A percentile compares a stretch with the other conserved stretches of the same genome.
These are phyloP conservation scores for Drosophila imparisetae DNA, from an alignment of 2,888 invertebrate genomes.

Conservation along the genomic window DNA sequence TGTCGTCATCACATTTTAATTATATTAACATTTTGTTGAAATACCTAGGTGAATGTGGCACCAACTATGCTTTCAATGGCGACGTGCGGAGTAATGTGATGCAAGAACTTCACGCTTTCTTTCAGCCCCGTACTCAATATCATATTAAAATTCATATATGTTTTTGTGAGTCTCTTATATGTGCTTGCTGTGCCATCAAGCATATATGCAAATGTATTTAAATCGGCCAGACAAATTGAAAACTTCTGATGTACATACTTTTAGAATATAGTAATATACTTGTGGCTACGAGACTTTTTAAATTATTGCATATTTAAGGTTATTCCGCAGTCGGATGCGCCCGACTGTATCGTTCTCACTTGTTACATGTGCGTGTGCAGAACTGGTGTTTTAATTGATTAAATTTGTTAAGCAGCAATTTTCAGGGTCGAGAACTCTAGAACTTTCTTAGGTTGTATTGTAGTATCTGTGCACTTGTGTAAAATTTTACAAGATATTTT, in stretches of 20 bases:
- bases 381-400: not conserved
- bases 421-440: not conserved
- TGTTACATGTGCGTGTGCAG: not conserved
- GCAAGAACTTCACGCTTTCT: conserved; percentile 40
- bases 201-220: conserved; percentile 39
- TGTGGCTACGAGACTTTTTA: not conserved
- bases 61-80: conserved; percentile 41
- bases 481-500: not conserved
- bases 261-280: not conserved
- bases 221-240: conserved; percentile 24
- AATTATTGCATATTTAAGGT: not conserved
- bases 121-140: conserved; percentile 18
- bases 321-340: not conserved
- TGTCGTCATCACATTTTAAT: conserved; percentile 77
- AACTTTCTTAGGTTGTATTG: not conserved
- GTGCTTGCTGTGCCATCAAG: conserved; percentile 48
- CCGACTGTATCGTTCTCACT: not conserved
- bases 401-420: not conserved
- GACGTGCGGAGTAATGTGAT: conserved; percentile 19
- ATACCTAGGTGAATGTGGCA: conserved; percentile 51
- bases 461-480: not conserved
- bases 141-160: conserved; percentile 43
- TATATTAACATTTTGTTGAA: conserved; percentile 74
- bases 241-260: not conserved
- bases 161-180: conserved; percentile 25